Evolutionary conservation across 2,797 vertebrate species (phyloP), one percentile per base, ranked within the genome.

Genomic region (Gambelia wislizenii): DNA sequence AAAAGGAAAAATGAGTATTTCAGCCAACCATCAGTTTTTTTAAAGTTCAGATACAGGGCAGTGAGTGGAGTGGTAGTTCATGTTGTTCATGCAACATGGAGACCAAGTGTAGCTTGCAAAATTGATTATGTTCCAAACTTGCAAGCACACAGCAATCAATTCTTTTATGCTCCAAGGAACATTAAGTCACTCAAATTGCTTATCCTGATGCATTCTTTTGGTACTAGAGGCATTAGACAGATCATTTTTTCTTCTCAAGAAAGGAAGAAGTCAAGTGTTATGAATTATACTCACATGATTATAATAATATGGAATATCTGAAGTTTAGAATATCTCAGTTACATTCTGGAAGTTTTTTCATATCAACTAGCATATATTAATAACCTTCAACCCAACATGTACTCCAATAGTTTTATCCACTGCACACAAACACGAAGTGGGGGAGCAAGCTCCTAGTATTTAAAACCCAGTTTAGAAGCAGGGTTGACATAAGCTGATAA

Each of bases 171-270:
- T 91, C 59, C 82, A 84, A 93, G 7, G 87, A 93, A 93, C 87
- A 91, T 86, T 91, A 2, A 4, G 52, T 47, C 83, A 90, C 82
- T 92, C 87, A 75, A 91, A 93, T 91, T 77, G 87, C 16, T 89
- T 85, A 39, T 44, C 83, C 69, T 72, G 90, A 91, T 82, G 87
- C 85, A 88, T 88, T 76, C 87, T 92, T 94, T 92, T 93, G 80
- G 91, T 93, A 91, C 90, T 84, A 91, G 0, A 8, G 59, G 12
- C 49, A 77, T 0, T 0, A 47, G 52, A 79, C 91, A 90, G 91
- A 93, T 88, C 83, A 92, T 91, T 95, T 77, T 85, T 93, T 95
- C 95, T 92, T 93, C 92, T 89, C 93, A 56, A 1, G 92, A 93
- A 92, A 91, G 93, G 91, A 83, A 93, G 92, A 86, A 85, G 90